Percentiles rank a stretch among this genome's conserved stretches.
Conservation (phyloP, 1,140 invertebrate genomes). For the Alviniconcha marisindica region DNA sequence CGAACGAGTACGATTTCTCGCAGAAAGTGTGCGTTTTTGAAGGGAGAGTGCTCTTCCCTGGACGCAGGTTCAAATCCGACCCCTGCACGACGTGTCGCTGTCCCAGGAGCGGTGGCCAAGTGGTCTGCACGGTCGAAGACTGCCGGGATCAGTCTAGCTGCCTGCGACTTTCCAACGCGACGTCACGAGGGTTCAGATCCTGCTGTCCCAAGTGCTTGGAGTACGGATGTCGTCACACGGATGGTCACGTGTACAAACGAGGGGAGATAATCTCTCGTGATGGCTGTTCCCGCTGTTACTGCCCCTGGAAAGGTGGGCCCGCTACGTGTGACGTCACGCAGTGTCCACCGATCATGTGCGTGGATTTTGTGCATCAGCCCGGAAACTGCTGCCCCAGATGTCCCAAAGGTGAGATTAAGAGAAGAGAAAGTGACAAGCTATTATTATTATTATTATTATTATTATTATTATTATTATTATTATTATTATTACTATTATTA, state of each 20-base stretch:
- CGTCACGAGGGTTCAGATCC: constrained; percentile 6
- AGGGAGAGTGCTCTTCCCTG: not conserved
- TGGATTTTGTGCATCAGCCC: not conserved
- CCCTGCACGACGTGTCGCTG: constrained; percentile 37
- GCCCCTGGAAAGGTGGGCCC: constrained; percentile 33
- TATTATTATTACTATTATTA: too few species aligned
- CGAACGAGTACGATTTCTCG: not conserved
- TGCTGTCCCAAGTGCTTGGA: constrained; percentile 38
- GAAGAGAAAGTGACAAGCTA: too few species aligned
- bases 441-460: not conserved
- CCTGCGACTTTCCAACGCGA: constrained; percentile 21
- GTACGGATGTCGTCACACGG: constrained; percentile 39
- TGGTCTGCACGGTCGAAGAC: constrained; percentile 30
- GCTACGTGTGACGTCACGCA: constrained; percentile 36
- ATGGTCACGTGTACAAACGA: constrained; percentile 32
- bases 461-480: not conserved
- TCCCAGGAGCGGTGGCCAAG: constrained; percentile 17
- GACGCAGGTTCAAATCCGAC: constrained; percentile 27
- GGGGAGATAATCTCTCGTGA: constrained; percentile 23
- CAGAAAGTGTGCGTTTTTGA: not conserved
- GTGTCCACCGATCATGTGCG: constrained; percentile 27
- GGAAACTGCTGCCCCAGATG: constrained; percentile 41
- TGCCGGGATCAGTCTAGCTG: constrained; percentile 34
- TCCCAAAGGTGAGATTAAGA: constrained; percentile 28
- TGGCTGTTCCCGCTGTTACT: constrained; percentile 37